Evolutionary conservation across 2,113 vertebrate species (phyloP), one percentile per base, ranked within the genome.

Genomic region (Eretmochelys imbricata): DNA sequence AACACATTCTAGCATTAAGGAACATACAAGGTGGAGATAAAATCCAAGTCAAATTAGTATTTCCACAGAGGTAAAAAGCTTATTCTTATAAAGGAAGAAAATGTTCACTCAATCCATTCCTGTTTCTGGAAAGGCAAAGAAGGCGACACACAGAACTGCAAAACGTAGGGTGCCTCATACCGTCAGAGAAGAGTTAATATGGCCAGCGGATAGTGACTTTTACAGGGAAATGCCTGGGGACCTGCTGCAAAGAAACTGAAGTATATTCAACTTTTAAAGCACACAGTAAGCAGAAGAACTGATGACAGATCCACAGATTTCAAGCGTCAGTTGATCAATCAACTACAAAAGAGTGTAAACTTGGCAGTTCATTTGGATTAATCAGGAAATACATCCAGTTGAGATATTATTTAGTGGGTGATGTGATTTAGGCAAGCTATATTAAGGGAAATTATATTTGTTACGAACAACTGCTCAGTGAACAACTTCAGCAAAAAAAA

Each of bases 321-420:
- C 59, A 89, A 85, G 22, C 72, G 46, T 89, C 80, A 91, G 5
- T 3, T 93, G 55, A 84, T 57, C 84, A 46, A 83, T 57, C 29
- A 92, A 5, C 19, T 84, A 81, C 84, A 89, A 25, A 88, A 69
- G 78, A 94, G 82, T 35, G 31, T 12, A 93, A 94, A 85, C 12
- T 48, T 87, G 62, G 88, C 48, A 96, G 82, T 75, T 57, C 93
- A 72, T 38, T 85, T 90, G 91, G 22, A 85, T 22, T 91, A 89
- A 59, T 2, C 27, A 90, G 9, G 4, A 54, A 10, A 50, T 83
- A 7, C 65, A 13, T 50, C 2, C 2, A 53, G 16, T 5, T 81
- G 14, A 53, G 12, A 0, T 46, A 81, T 81, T 42, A 27, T n/a
- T 95, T 53, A 91, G 55, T 8, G 94, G n/a, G 3, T 87, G 84